phyloP scores from a whole-genome alignment of 2,113 vertebrate species.

The Cochlearius cochlearius region DNA sequence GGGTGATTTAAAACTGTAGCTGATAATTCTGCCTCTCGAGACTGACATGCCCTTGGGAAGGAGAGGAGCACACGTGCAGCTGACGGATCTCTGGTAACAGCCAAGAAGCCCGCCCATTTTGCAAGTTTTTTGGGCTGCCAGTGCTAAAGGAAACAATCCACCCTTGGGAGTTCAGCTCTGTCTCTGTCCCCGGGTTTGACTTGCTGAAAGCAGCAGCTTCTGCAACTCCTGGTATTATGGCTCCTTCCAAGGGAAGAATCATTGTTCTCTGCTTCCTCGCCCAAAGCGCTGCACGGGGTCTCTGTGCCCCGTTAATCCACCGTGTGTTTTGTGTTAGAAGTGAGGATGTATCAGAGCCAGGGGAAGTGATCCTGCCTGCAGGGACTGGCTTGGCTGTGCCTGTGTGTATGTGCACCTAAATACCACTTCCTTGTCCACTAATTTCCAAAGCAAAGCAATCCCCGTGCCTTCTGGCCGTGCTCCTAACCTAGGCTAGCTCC shows the following conservation, averaged over 20 bases:
- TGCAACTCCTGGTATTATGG: not conserved
- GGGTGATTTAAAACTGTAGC: not conserved
- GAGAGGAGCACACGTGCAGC: not conserved
- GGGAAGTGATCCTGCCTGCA: not conserved
- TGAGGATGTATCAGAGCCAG: not conserved
- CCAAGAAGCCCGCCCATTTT: not conserved
- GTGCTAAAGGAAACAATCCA: not conserved
- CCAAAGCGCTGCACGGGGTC: not conserved
- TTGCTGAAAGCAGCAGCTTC: not conserved
- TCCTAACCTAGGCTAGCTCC: not conserved
- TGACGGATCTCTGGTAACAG: not conserved
- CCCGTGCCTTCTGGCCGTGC: fast-evolving
- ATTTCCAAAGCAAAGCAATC: not conserved
- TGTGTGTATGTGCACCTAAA: not conserved
- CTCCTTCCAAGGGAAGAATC: not conserved
- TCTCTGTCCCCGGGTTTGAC: not conserved
- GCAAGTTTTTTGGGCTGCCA: not conserved
- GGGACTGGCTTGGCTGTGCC: not conserved
- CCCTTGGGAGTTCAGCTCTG: not conserved
- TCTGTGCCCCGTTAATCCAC: not conserved
- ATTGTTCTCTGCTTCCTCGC: not conserved
- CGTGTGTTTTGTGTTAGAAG: not conserved
- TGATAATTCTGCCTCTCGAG: not conserved
- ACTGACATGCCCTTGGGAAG: not conserved
- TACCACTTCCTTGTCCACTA: not conserved